Base-by-base conservation (phyloP, 2,113 vertebrate genomes). In the Silurus meridionalis region DNA sequence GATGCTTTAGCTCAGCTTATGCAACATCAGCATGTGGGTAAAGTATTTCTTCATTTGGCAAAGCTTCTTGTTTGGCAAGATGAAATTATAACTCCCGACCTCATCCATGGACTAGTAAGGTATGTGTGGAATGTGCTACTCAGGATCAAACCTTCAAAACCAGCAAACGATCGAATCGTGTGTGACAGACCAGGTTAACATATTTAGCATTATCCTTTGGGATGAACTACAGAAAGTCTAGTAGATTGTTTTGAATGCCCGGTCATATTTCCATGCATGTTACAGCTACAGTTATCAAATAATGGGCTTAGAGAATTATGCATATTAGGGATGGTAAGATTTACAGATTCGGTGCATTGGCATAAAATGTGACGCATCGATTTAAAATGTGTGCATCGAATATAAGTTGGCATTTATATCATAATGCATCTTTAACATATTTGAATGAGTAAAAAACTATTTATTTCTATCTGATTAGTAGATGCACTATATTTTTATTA, bases 21-120 rank as follows among this genome's bases (percentile, higher is more conserved):
- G 4, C 19, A 52, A 74, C 48, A 81, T 81, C 21, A 23, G 60
- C 23, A 21, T 64, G 14, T 63, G 21, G 60, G 46, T 64, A 13
- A 82, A 50, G 23, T 25, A 53, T 82, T 82, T 52, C 46, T 82
- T 66, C 61, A 52, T 23, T 66, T 82, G 21, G 15, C 46, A 66
- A 52, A 25, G 46, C 46, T 66, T 11, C 58, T 25, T 48, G 46
- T 64, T 63, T 64, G 37, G 28, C 58, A 48, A 50, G 61, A 37
- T n/a, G 17, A 15, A 5, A 17, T 14, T 81, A 66, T 66, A 8
- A 64, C 46, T 66, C 80, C 61, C 46, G 15, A 7, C 3, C 5
- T 52, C n/a, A 15, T 82, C 61, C 46, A 82, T 66, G 19, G 46
- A 82, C 37, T 15, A n/a, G 23, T 23, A 52, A 55, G 15, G 72